These are phyloP conservation scores for Xestia sexstrigata DNA, from an alignment of 2,888 invertebrate species.

Conservation along the genomic window DNA sequence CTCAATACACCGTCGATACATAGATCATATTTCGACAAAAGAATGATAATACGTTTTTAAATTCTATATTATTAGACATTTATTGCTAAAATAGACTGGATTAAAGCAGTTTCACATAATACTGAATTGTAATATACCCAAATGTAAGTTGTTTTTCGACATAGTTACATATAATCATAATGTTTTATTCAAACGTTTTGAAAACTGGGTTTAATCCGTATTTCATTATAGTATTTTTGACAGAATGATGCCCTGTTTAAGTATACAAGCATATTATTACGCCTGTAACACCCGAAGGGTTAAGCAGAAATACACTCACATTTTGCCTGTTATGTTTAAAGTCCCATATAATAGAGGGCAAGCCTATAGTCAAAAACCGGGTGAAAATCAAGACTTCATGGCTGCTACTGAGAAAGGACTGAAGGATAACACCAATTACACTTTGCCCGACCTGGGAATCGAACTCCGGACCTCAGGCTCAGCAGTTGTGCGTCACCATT, in stretches of 20 bases:
- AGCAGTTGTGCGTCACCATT: background rate
- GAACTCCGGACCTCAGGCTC: background rate
- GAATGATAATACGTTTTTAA: slow-evolving; percentile 61
- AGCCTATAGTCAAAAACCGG: background rate
- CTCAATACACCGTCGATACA: slow-evolving; percentile 45
- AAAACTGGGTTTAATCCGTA: slow-evolving; percentile 15
- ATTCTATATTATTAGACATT: slow-evolving; percentile 59
- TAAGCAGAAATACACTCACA: background rate
- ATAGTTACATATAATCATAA: slow-evolving; percentile 31
- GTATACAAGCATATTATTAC: background rate
- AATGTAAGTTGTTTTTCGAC: slow-evolving; percentile 33
- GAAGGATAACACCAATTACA: background rate
- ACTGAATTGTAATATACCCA: slow-evolving; percentile 36
- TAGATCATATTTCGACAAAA: slow-evolving; percentile 52
- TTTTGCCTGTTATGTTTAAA: background rate
- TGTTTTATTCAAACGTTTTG: slow-evolving; percentile 40
- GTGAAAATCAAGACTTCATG: background rate
- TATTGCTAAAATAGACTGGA: slow-evolving; percentile 51
- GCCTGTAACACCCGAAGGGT: background rate
- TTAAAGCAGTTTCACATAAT: slow-evolving; percentile 30
- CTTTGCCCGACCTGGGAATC: background rate
- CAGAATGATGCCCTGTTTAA: background rate
- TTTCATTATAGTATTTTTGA: slow-evolving; percentile 32
- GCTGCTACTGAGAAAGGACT: background rate
- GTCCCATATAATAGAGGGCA: background rate